Base-by-base conservation (phyloP, 2,888 invertebrate genomes). In the Stomorhina lunata region DNA sequence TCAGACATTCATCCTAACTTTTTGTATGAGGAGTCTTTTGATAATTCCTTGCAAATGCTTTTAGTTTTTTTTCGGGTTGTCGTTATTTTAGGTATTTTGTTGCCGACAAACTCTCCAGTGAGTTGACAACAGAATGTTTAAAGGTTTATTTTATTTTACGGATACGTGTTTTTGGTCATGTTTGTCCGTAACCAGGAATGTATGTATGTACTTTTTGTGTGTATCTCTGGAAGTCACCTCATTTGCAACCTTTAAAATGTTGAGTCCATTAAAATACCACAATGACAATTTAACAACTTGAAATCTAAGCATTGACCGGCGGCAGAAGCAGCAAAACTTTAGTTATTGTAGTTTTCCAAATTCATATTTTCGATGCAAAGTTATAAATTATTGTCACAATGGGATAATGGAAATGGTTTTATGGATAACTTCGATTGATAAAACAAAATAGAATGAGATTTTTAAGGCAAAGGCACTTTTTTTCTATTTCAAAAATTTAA, bases 221-320 rank as follows among this genome's bases (percentile, higher is more conserved):
- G 61, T 22, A 7, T 45, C 17, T 17, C n/a, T 45, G 10, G 72
- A 65, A 71, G 71, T 79, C 78, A 79, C 72, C 50, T 80, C 66
- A 80, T 80, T 80, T 72, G 79, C 72, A 72, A 80, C 72, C 79
- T 80, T 80, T 68, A 59, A 68, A 72, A 73, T 59, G 57, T 68
- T 40, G 50, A 80, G 72, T 80, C 79, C 79, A 80, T 80, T 80
- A 80, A 80, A 80, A 80, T 80, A 73, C 66, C 79, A 61, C 72
- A 80, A 80, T 43, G 79, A 73, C 79, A 80, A 66, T 72, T 66
- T 66, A 72, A 66, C 72, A 72, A 79, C 65, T 66, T 72, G 32
- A 80, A 80, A 66, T 80, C 59, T 50, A 61, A 59, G 34, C 73
- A 73, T 32, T 80, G 73, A 45, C 66, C 79, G 45, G 27, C 32